phyloP scores from a whole-genome alignment of 2,888 invertebrate genomes.

The Eupithecia exiguata region DNA sequence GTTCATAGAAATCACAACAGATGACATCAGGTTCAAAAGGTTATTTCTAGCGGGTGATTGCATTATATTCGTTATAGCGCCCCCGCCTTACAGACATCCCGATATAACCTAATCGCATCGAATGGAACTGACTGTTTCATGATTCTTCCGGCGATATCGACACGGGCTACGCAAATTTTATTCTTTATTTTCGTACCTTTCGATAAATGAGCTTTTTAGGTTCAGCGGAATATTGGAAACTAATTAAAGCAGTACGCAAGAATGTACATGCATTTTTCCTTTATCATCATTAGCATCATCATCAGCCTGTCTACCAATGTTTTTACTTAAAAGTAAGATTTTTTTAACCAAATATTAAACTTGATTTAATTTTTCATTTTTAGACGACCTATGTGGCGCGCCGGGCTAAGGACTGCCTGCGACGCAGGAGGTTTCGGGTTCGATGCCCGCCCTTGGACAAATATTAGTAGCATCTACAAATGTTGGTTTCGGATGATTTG shows the following conservation, averaged over 20 bases:
- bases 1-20: constrained; percentile 12
- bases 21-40: constrained; percentile 20
- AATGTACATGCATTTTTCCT: neutral
- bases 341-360: neutral
- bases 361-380: neutral
- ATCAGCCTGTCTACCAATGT: neutral
- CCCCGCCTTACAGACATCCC: constrained; percentile 46
- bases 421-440: no score
- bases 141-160: constrained; percentile 40
- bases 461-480: no score
- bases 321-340: neutral
- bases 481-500: no score
- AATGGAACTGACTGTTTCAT: constrained; percentile 50
- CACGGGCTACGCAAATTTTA: constrained; percentile 32
- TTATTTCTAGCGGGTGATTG: constrained; percentile 40
- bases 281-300: neutral
- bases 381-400: no score
- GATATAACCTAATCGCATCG: constrained; percentile 51
- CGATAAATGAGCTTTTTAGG: constrained; percentile 32
- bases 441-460: no score
- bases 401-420: no score
- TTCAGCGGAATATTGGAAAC: constrained; percentile 30
- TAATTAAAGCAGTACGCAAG: constrained; percentile 30
- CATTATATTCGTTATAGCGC: constrained; percentile 31
- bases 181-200: constrained; percentile 38